These are phyloP conservation scores for Cyprinodon diabolis DNA, from an alignment of 2,797 vertebrate genomes.

Conservation along the genomic window DNA sequence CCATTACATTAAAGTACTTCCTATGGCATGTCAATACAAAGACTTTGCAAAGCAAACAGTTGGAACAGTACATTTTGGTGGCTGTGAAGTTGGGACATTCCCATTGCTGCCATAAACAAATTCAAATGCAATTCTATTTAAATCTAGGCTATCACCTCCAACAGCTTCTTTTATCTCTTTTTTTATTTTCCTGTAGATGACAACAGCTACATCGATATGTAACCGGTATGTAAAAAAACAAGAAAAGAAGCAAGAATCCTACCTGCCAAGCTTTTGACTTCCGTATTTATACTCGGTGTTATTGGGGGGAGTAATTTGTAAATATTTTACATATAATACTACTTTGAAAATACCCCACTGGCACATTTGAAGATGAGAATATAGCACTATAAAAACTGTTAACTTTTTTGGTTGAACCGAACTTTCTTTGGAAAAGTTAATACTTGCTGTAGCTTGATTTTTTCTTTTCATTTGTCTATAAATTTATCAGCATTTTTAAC, in stretches of 20 bases:
- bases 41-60: too few species aligned
- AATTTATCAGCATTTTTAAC: slow-evolving; percentile 27
- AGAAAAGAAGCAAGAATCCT: not conserved
- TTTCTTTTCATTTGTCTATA: slow-evolving; percentile 56
- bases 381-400: too few species aligned
- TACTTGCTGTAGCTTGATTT: slow-evolving; percentile 15
- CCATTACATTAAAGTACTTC: too few species aligned
- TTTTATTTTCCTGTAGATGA: not conserved
- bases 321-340: not conserved
- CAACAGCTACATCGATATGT: too few species aligned
- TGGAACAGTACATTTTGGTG: too few species aligned
- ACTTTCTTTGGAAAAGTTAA: slow-evolving; percentile 7
- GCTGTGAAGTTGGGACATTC: too few species aligned
- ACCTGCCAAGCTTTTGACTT: not conserved
- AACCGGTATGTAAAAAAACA: not conserved
- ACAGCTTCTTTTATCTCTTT: not conserved
- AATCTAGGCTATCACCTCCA: too few species aligned
- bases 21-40: too few species aligned
- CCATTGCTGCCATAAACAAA: too few species aligned
- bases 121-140: too few species aligned
- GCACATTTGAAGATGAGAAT: not conserved
- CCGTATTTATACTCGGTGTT: not conserved
- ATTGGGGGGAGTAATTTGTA: not conserved
- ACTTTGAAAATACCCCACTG: not conserved
- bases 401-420: not conserved